Percentiles rank a stretch among this genome's conserved stretches.
Conservation (phyloP, 2,888 invertebrate genomes). For the Gymnoscelis rufifasciata region DNA sequence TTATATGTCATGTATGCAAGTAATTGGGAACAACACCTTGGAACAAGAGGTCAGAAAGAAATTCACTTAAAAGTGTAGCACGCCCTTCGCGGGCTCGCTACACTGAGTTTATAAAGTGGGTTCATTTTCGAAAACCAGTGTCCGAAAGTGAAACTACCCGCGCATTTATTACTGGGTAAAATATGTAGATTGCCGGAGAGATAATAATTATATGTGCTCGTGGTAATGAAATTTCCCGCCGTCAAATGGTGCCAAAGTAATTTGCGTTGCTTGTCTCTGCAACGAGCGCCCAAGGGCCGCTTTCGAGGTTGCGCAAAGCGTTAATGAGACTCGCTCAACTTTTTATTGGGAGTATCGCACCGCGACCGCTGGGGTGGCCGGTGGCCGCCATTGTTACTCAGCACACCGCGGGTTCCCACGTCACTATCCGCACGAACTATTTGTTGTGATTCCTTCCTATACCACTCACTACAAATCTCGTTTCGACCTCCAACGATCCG, state of each 20-base stretch:
- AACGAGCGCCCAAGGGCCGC: conserved; percentile 74
- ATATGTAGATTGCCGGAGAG: conserved; percentile 77
- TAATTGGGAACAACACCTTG: conserved; percentile 73
- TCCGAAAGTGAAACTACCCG: conserved; percentile 77
- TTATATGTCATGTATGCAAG: conserved; percentile 59
- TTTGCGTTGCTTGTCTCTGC: conserved; percentile 77
- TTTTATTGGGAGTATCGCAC: conserved; percentile 63
- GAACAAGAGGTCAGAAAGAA: conserved; percentile 77
- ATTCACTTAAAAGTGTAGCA: conserved; percentile 78
- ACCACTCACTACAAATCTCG: conserved; percentile 23
- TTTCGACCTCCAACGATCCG: conserved; percentile 30
- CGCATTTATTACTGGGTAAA: conserved; percentile 77
- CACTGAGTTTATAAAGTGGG: conserved; percentile 67
- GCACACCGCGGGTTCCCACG: conserved; percentile 21
- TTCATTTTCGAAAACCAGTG: conserved; percentile 78
- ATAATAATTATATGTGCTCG: conserved; percentile 80
- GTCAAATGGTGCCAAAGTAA: conserved; percentile 80
- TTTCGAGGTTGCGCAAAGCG: conserved; percentile 76
- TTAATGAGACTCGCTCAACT: conserved; percentile 68
- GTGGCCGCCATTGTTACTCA: conserved; percentile 30
- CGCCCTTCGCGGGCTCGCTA: conserved; percentile 65
- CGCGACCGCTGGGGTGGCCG: conserved; percentile 39
- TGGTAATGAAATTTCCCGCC: conserved; percentile 80
- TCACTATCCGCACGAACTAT: conserved; percentile 30
- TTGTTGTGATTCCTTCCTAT: conserved; percentile 25